Base-by-base conservation (phyloP, 2,113 vertebrate genomes). In the Setophaga kirtlandii region DNA sequence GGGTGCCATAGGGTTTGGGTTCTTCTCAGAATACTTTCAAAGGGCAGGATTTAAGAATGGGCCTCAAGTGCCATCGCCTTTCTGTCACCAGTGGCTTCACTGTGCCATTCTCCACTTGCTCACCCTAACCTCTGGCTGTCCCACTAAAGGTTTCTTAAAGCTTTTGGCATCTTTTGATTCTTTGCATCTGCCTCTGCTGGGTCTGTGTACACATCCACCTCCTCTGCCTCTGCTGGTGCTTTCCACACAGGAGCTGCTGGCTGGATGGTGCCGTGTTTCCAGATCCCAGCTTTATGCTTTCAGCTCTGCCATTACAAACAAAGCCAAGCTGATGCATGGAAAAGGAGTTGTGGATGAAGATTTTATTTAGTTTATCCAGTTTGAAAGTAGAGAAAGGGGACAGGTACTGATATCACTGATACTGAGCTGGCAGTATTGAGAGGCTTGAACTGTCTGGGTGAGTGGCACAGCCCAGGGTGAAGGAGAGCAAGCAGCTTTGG, bases 1-100 rank as follows among this genome's bases (percentile, higher is more conserved):
- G 39, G 19, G 11, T 52, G 63, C 68, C 52, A 27, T 24, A 37
- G 35, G 3, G 4, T 12, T 12, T 19, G 21, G 28, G 13, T 24
- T 55, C 37, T 76, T 46, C 41, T 13, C 44, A 10, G 31, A 22
- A 9, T 1, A 5, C 27, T 67, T 67, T 74, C 30, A 30, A 46
- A 70, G 41, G 16, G 23, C 30, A 22, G 37, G 55, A 25, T 58
- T 62, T 23, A 15, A 17, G 31, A 71, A 47, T 5, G 13, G 17
- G n/a, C 42, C 3, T 0, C 1, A 11, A 59, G 39, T 25, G 71
- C 39, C 0, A 0, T 55, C 0, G 0, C 0, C 19, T 8, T 75
- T 69, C 62, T 46, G 20, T 39, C 0, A 0, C 28, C 22, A 39
- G 17, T 71, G 35, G 27, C 37, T 39, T 83, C 6, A 0, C 67